Conservation (phyloP, 64 coral and sea anemone genomes). For the Dendrophyllia cribrosa region DNA sequence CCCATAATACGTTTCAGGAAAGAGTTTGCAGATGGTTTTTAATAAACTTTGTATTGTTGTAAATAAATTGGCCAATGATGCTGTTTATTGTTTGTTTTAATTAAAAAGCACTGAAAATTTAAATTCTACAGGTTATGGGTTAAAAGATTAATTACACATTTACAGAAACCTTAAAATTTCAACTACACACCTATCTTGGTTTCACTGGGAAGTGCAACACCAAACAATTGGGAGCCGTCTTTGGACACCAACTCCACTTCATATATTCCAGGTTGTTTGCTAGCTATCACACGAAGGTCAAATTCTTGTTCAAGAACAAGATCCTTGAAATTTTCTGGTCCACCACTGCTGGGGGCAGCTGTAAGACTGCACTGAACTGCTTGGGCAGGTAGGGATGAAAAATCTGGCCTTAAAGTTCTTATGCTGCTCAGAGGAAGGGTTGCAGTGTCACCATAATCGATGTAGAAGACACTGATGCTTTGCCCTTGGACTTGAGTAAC, state of each 20-base stretch:
- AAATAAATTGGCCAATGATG: no score
- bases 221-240: constrained; percentile 20
- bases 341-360: not conserved
- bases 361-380: constrained; percentile 37
- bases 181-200: not conserved
- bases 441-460: constrained; percentile 47
- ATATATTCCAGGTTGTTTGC: constrained; percentile 33
- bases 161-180: not conserved
- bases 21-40: no score
- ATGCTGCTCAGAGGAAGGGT: constrained; percentile 16
- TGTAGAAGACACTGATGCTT: constrained; percentile 45
- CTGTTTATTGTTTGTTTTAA: no score
- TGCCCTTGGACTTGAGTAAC: not conserved
- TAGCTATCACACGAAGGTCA: constrained; percentile 8
- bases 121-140: no score
- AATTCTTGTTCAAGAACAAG: constrained; percentile 57
- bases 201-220: not conserved
- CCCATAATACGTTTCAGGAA: no score
- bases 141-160: no score
- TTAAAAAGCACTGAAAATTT: no score
- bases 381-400: constrained; percentile 38
- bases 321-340: constrained; percentile 59
- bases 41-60: no score
- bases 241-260: constrained; percentile 63
- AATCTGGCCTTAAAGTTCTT: constrained; percentile 17